Conservation (phyloP, 2,888 invertebrate genomes). For the Tenodera sinensis region DNA sequence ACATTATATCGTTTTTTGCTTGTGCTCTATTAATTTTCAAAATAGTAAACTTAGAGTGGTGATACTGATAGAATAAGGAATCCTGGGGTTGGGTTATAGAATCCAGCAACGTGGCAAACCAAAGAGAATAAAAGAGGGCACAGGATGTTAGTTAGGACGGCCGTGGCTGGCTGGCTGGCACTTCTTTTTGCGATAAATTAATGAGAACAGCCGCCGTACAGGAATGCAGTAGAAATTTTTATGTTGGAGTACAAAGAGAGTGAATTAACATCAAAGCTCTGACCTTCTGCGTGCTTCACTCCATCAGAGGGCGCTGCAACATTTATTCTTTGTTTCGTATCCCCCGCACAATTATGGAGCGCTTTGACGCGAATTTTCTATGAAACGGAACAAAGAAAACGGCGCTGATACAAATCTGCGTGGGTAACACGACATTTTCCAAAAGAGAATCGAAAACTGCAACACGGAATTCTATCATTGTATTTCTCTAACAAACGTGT, state of each 20-base stretch:
- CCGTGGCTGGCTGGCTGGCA: too few species aligned
- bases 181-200: not conserved
- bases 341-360: not conserved
- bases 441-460: too few species aligned
- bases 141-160: not conserved
- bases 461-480: too few species aligned
- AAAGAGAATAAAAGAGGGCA: not conserved
- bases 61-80: too few species aligned
- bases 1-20: too few species aligned
- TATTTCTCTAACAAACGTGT: too few species aligned
- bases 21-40: too few species aligned
- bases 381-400: not conserved
- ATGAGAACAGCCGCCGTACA: not conserved
- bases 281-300: not conserved
- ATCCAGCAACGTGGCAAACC: not conserved
- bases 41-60: too few species aligned
- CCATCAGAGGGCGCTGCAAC: not conserved
- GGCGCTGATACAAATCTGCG: not conserved
- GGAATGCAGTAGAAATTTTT: not conserved
- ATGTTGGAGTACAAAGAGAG: not conserved
- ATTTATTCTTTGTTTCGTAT: not conserved
- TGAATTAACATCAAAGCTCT: not conserved
- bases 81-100: not conserved
- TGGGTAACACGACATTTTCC: not conserved
- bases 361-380: not conserved